phyloP scores from a whole-genome alignment of 2,113 vertebrate species.

The Lanius collurio region DNA sequence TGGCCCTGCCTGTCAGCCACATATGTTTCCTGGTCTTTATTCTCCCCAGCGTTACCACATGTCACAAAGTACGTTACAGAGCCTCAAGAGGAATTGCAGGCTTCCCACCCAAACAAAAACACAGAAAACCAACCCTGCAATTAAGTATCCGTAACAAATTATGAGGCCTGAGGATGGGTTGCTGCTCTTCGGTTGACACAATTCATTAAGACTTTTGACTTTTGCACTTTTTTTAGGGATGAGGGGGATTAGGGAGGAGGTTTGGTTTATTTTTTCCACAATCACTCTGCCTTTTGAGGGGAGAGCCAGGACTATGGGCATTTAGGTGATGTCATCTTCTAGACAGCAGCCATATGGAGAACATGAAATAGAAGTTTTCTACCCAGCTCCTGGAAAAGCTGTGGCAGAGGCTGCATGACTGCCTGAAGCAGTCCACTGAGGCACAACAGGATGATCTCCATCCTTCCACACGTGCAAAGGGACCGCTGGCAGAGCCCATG shows the following conservation, averaged over 20 bases:
- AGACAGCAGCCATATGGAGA: slow-evolving; percentile 14
- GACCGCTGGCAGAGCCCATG: neutral
- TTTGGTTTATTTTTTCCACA: slow-evolving; percentile 1
- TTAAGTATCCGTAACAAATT: neutral
- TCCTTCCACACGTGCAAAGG: neutral
- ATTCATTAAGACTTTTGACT: neutral
- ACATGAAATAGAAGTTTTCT: neutral
- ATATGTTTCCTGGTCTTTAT: slow-evolving; percentile 52
- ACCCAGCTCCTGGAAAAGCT: neutral
- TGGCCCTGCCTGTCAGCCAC: slow-evolving; percentile 11
- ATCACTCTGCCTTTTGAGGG: neutral
- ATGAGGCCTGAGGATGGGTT: neutral
- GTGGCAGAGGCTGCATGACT: neutral
- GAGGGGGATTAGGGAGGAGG: neutral
- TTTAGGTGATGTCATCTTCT: slow-evolving; percentile 32
- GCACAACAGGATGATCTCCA: neutral
- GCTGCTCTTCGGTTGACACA: neutral
- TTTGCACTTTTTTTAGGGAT: neutral
- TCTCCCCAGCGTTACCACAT: slow-evolving; percentile 31
- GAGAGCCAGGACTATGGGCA: neutral
- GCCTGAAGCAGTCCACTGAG: neutral
- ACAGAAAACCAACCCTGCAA: neutral
- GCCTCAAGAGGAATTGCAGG: neutral
- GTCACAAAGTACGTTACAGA: neutral
- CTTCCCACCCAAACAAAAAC: slow-evolving; percentile 33